Conservation (phyloP, 2,888 invertebrate genomes). For the Stenotaenia linearis region DNA sequence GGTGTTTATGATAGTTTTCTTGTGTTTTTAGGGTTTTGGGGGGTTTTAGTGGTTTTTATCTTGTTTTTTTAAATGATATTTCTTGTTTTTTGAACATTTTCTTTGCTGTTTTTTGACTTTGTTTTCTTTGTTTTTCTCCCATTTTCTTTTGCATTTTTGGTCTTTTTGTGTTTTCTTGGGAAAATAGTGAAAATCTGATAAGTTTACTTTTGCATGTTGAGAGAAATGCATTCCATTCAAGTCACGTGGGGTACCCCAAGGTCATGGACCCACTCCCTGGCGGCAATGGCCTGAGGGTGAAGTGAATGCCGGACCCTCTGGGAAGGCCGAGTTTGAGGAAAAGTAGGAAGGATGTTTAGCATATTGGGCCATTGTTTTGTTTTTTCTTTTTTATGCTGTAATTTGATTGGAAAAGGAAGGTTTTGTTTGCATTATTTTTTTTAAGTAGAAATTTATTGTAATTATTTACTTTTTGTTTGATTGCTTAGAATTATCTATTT, state of each 20-base stretch:
- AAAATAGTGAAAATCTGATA: not conserved
- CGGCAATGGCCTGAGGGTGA: constrained; percentile 2
- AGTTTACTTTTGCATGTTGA: not conserved
- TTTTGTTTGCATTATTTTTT: too few species aligned
- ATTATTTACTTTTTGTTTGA: too few species aligned
- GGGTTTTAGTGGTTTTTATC: too few species aligned
- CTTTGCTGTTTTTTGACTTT: too few species aligned
- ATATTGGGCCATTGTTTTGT: not conserved
- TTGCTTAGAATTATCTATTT: too few species aligned
- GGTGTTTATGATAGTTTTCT: too few species aligned
- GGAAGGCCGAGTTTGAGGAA: not conserved
- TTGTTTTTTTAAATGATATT: too few species aligned
- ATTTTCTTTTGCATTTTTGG: too few species aligned
- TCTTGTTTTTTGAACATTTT: too few species aligned
- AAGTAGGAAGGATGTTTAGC: not conserved
- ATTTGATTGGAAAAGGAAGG: not conserved
- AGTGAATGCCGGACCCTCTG: not conserved
- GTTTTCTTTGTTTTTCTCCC: too few species aligned
- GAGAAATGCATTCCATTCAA: not conserved
- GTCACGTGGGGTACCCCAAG: constrained; percentile 3
- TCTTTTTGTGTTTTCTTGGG: not conserved
- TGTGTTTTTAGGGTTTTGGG: too few species aligned
- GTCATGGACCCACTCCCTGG: constrained; percentile 15
- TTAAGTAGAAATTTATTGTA: too few species aligned
- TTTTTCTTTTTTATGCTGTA: not conserved